Evolutionary conservation across 2,888 invertebrate genomes (phyloP).

Genomic region (Neoaliturus tenellus): DNA sequence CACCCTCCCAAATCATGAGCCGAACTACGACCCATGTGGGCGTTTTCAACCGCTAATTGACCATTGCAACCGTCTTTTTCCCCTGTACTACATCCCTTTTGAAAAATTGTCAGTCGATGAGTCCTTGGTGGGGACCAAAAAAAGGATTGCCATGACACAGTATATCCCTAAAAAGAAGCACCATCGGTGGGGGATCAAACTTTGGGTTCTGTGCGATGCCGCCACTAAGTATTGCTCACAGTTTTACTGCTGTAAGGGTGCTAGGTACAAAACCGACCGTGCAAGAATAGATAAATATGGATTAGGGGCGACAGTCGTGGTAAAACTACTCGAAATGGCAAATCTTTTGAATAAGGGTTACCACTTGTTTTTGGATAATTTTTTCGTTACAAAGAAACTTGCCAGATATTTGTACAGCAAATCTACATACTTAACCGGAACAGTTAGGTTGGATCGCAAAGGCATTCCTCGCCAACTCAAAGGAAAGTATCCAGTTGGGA

Average conservation of each 20-base stretch:
- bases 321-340: conserved; percentile 39
- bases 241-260: conserved; percentile 53
- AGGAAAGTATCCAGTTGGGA: neutral
- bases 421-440: conserved; percentile 38
- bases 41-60: conserved; percentile 41
- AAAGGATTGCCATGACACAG: conserved; percentile 3
- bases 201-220: conserved; percentile 53
- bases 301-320: conserved; percentile 25
- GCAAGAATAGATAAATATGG: conserved; percentile 19
- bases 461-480: conserved; percentile 6
- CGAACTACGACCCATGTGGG: conserved; percentile 50
- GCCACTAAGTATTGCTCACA: conserved; percentile 41
- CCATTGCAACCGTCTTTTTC: conserved; percentile 44
- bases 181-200: conserved; percentile 52
- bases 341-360: conserved; percentile 46
- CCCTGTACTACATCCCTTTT: conserved; percentile 19
- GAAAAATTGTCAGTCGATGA: conserved; percentile 46
- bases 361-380: conserved; percentile 52
- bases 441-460: conserved; percentile 29
- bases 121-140: conserved; percentile 50
- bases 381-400: conserved; percentile 27
- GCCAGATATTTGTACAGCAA: conserved; percentile 21
- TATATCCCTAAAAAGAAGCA: conserved; percentile 49
- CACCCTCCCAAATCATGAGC: neutral
- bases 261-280: conserved; percentile 14